Base-by-base conservation (phyloP, 1,140 invertebrate genomes). In the Caenorhabditis inopinata region DNA sequence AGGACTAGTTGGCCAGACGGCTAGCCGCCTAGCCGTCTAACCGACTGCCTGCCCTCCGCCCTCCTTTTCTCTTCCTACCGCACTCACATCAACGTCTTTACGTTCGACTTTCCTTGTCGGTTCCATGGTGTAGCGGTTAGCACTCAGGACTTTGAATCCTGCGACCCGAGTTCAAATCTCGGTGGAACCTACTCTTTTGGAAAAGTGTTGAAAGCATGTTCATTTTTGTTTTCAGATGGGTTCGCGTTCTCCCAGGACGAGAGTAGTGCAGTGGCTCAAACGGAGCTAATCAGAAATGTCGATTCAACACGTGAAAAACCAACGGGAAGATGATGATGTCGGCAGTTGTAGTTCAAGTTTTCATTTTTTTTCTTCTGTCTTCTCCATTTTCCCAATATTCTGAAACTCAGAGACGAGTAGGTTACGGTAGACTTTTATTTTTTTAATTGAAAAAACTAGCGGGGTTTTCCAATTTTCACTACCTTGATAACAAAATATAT, bases 241-340 rank as follows among this genome's bases (percentile, higher is more conserved):
- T 98, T 94, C 91, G 96, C 96, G 82, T 98, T 98, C 91, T 98
- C 96, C 18, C 96, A 98, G 93, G 96, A 98, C 91, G 96, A 98
- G 92, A 94, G 95, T 88, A 96, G 95, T 80, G 93, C 93, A 85
- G 93, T 98, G 48, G 92, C 94, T 29, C 95, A 97, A 90, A 94
- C 94, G 58, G 94, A 94, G 85, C 92, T 96, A 84, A 95, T 97
- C 88, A 92, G 95, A 4, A 51, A 76, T 68, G 78, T 49, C 11
- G 82, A 81, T 29, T 81, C 80, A 9, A 81, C 80, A 3, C 74
- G 47, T 5, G 48, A 78, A 16, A 81, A 81, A 27, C 80, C 80
- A 11, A 76, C 49, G 21, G 80, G 80, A 38, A 74, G 80, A 46
- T 81, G 27, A 78, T 25, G 18, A 7, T 25, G 12, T 32, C 38